These are phyloP conservation scores for Tenodera sinensis DNA, from an alignment of 2,888 invertebrate species.

Conservation along the genomic window DNA sequence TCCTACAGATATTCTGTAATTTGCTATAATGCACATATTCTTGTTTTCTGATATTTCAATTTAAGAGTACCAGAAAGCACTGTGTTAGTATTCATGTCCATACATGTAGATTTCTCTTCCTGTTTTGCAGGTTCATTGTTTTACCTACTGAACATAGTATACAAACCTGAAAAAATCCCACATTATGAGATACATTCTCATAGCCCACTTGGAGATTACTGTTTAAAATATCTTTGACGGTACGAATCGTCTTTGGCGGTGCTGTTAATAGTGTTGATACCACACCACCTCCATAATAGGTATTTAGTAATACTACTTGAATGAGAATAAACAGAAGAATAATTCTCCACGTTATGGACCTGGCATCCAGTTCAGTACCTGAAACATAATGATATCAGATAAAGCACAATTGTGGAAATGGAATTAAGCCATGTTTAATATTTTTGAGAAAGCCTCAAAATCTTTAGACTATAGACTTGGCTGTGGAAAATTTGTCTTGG, in stretches of 20 bases:
- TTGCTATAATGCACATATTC: too few relatives aligned
- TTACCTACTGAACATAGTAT: not conserved
- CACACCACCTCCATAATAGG: conserved; percentile 8
- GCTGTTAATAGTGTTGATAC: conserved; percentile 11
- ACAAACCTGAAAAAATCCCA: not conserved
- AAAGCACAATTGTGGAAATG: too few relatives aligned
- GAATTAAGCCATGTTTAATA: too few relatives aligned
- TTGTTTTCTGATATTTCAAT: too few relatives aligned
- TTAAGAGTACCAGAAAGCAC: too few relatives aligned
- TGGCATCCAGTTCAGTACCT: conserved; percentile 1
- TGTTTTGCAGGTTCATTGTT: not conserved
- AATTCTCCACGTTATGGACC: not conserved
- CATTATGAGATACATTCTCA: not conserved
- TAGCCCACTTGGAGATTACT: not conserved
- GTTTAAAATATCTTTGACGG: not conserved
- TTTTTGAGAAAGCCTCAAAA: too few relatives aligned
- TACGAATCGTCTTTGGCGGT: not conserved
- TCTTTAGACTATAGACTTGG: too few relatives aligned
- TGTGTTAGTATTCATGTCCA: too few relatives aligned
- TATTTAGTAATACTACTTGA: not conserved
- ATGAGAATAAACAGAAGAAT: not conserved
- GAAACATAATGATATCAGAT: not conserved
- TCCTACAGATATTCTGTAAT: too few relatives aligned
- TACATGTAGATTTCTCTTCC: too few relatives aligned
- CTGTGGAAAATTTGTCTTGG: too few relatives aligned